These are phyloP conservation scores for Caerostris extrusa DNA, from an alignment of 1,140 invertebrate species.

Conservation along the genomic window DNA sequence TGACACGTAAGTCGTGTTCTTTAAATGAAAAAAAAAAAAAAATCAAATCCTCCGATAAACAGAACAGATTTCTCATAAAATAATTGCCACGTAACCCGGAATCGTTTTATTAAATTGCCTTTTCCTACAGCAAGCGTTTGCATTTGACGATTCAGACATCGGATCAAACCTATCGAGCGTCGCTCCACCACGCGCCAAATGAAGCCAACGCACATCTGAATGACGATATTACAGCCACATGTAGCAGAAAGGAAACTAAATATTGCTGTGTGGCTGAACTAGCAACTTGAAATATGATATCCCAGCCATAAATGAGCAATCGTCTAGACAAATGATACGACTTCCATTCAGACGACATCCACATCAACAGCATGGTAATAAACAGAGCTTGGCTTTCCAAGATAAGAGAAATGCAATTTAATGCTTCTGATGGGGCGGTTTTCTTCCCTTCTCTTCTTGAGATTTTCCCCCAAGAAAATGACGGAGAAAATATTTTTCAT, in stretches of 20 bases:
- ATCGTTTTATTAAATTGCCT: not conserved
- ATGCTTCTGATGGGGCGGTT: not conserved
- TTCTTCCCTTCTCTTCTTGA: not conserved
- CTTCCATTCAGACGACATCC: not conserved
- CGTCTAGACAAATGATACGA: slow-evolving; percentile 23
- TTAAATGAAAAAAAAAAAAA: too few relatives aligned
- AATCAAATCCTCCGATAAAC: too few relatives aligned
- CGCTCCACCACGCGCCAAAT: not conserved
- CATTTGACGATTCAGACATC: not conserved
- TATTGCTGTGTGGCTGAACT: slow-evolving; percentile 16
- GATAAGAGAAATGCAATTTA: slow-evolving; percentile 35
- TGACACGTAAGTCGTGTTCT: too few relatives aligned
- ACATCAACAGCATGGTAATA: slow-evolving; percentile 9
- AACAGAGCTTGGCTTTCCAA: not conserved
- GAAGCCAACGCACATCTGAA: slow-evolving; percentile 8
- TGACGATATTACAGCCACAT: slow-evolving; percentile 10
- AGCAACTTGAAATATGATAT: slow-evolving; percentile 54
- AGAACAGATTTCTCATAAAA: too few relatives aligned
- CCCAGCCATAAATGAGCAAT: not conserved
- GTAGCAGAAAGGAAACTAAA: slow-evolving; percentile 20
- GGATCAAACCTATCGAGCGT: not conserved
- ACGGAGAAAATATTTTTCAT: not conserved
- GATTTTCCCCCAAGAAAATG: not conserved
- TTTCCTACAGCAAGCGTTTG: not conserved
- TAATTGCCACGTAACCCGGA: too few relatives aligned